Evolutionary conservation across 2,888 invertebrate genomes (phyloP), one percentile per base, ranked within the genome.

Genomic region (Heterodera filipjevi): DNA sequence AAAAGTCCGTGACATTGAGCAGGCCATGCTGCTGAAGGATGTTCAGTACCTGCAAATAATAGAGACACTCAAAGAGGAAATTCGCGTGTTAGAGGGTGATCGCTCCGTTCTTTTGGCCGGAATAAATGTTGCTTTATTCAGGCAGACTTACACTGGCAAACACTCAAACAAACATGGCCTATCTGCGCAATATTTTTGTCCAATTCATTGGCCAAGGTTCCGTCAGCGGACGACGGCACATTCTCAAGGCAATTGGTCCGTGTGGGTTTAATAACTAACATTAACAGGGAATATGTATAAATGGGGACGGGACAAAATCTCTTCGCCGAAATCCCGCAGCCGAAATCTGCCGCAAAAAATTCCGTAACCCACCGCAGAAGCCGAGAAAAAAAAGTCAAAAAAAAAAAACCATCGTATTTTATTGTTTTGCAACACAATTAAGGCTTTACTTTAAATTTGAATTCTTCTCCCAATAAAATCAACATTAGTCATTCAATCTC

Each of bases 181-280:
- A 95, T 89, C 90, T 95, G 78, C 95, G 95, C 90, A 95, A 95
- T 90, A 95, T 95, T 6, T 93, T 95, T 76, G 92, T 94, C 76
- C 93, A 94, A 81, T 95, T 93, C 89, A 91, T 95, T 49, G 91
- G 93, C 79, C 93, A 93, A 1, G 92, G 92, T 0, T 94, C 94
- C 89, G 90, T 91, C 49, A 92, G 92, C 2, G 93, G 93, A 0
- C 92, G 93, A 79, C 92, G 92, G 49, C 94, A 94, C 87, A 95
- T 95, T 94, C 90, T 95, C 30, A 95, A 95, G 90, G 95, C 95
- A 0, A 95, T 95, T 78, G 93, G 82, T 39, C 94, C 0, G 39
- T 72, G 33, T 39, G 39, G 12, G 12, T 39, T 39, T 10, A 39
- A 39, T 39, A 39, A 39, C 39, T 39, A 12, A 39, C 39, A 39